phyloP scores from a whole-genome alignment of 2,888 invertebrate species.

The Galerucella pusilla region DNA sequence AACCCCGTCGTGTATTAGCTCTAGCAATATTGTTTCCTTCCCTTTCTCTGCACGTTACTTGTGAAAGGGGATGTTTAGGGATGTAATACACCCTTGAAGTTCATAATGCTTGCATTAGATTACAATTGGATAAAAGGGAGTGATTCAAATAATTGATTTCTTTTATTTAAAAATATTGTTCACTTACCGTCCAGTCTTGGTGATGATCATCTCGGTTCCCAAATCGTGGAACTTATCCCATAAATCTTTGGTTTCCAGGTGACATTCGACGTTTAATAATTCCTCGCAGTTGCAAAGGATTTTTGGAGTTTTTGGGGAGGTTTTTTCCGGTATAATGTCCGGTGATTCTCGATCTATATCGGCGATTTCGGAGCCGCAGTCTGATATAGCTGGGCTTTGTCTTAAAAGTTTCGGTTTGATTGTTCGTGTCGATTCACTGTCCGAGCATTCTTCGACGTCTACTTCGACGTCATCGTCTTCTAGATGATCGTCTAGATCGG shows the following conservation, averaged over 20 bases:
- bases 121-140: slow-evolving; percentile 34
- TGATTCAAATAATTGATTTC: not conserved
- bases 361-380: slow-evolving; percentile 62
- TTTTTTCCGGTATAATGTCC: slow-evolving; percentile 58
- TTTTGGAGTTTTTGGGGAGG: slow-evolving; percentile 60
- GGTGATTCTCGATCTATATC: slow-evolving; percentile 63
- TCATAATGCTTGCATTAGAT: slow-evolving; percentile 35
- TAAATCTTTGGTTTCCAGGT: slow-evolving; percentile 82
- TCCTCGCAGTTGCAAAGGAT: slow-evolving; percentile 75
- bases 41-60: slow-evolving; percentile 21
- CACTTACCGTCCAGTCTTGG: slow-evolving; percentile 82
- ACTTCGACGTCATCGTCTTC: slow-evolving; percentile 69
- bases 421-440: slow-evolving; percentile 64
- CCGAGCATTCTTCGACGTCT: slow-evolving; percentile 72
- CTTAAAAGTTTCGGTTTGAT: slow-evolving; percentile 53
- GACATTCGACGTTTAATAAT: slow-evolving; percentile 74
- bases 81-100: slow-evolving; percentile 35
- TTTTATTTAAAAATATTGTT: not conserved
- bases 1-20: slow-evolving; percentile 2
- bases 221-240: slow-evolving; percentile 85
- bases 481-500: slow-evolving; percentile 64
- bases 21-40: slow-evolving; percentile 19
- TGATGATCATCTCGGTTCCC: slow-evolving; percentile 88
- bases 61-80: slow-evolving; percentile 35
- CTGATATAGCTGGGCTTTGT: slow-evolving; percentile 60